Evolutionary conservation across 23 tunicate genomes (phyloP), one percentile per base, ranked within the genome.

Genomic region (Corella eumyota): DNA sequence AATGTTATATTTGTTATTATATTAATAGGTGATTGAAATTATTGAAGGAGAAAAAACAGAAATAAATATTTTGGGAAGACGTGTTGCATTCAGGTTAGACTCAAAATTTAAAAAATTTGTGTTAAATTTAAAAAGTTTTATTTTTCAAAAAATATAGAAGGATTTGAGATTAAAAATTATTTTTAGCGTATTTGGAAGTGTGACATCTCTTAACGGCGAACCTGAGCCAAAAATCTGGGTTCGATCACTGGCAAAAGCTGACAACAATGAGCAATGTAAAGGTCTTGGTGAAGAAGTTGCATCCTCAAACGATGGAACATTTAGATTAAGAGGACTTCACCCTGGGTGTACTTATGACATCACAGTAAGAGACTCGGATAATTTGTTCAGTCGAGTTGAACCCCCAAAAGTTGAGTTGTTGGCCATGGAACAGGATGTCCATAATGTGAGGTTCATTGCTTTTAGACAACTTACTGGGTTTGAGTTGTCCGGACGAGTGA

Each of bases 81-180:
- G 96, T 24, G 78, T 79, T 38, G 88, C 96, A 1, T 88, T 65
- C 77, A 88, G 96, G 96, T 88, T 0, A 60, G 51, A 7, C 25
- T 17, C n/a, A n/a, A n/a, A n/a, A n/a, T n/a, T n/a, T n/a, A n/a
- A n/a, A n/a, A n/a, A n/a, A n/a, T n/a, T n/a, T n/a, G n/a, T n/a
- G n/a, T n/a, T n/a, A n/a, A n/a, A 17, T 6, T 20, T 27, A 51
- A 51, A 27, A 6, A 51, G 6, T 17, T 6, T 6, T 51, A 5
- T 25, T 17, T 51, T 51, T 25, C 48, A 40, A 40, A n/a, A n/a
- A 20, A 20, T 51, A 20, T 6, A 27, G 6, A 5, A 17, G 27
- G 31, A 54, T 3, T 54, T n/a, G 29, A 54, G 24, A 9, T 40
- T 11, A 40, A 40, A n/a, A n/a, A n/a, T n/a, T n/a, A n/a, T n/a